phyloP scores from a whole-genome alignment of 1,140 invertebrate species.

The Notospermus geniculatus region DNA sequence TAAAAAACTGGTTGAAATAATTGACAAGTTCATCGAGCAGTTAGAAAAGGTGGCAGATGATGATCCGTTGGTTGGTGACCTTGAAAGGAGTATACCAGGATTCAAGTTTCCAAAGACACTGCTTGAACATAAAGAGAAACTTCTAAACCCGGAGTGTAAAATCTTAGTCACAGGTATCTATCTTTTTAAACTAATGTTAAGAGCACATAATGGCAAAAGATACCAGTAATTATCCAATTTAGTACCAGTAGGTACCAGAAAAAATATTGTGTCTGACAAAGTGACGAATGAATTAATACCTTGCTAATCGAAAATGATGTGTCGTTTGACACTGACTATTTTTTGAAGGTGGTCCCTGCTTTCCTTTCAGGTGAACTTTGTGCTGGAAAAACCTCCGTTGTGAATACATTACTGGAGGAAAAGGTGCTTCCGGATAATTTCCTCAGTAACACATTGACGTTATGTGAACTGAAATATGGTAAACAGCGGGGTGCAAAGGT shows the following conservation, averaged over 20 bases:
- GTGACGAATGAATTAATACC: too few relatives aligned
- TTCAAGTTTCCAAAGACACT: conserved; percentile 2
- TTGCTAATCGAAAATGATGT: too few relatives aligned
- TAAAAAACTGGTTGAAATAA: too few relatives aligned
- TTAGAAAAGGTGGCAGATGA: not conserved
- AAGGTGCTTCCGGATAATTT: conserved; percentile 32
- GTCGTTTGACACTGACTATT: too few relatives aligned
- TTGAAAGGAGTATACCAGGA: conserved; percentile 10
- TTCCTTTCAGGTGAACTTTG: conserved; percentile 7
- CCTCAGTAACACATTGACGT: conserved; percentile 33
- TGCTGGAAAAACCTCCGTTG: conserved; percentile 18
- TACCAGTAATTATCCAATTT: too few relatives aligned
- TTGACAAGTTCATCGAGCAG: too few relatives aligned
- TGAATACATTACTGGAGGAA: conserved; percentile 35
- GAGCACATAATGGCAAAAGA: too few relatives aligned
- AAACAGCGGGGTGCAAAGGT: conserved; percentile 15
- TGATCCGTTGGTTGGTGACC: conserved; percentile 1
- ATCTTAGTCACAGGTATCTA: conserved; percentile 10
- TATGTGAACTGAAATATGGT: conserved; percentile 36
- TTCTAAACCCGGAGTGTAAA: not conserved
- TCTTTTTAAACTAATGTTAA: too few relatives aligned
- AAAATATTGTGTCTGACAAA: too few relatives aligned
- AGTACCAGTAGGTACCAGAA: too few relatives aligned
- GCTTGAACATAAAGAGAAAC: not conserved
- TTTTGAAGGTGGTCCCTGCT: too few relatives aligned